Percentiles rank a stretch among this genome's conserved stretches.
phyloP scores from a whole-genome alignment of 2,888 invertebrate genomes.

The Nomada fucata region DNA sequence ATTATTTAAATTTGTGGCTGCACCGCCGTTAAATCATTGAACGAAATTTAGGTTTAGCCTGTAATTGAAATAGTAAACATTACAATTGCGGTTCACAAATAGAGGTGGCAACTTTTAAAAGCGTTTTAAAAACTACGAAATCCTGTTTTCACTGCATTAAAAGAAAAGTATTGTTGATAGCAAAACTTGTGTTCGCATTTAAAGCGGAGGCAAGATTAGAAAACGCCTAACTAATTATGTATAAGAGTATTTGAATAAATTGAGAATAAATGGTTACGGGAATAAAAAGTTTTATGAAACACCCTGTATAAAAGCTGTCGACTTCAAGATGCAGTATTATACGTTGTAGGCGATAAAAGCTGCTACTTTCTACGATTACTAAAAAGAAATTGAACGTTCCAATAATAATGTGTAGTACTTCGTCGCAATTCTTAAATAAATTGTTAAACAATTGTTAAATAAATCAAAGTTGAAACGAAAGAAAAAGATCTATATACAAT shows the following conservation, averaged over 20 bases:
- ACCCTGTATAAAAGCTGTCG: slow-evolving; percentile 9
- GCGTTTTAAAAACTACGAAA: background rate
- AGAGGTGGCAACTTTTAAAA: background rate
- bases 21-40: background rate
- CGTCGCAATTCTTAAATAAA: background rate
- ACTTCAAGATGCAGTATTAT: too few species aligned
- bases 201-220: too few species aligned
- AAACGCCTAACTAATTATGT: background rate
- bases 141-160: background rate
- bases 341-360: too few species aligned
- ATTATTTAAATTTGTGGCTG: background rate
- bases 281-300: slow-evolving; percentile 9
- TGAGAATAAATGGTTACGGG: background rate
- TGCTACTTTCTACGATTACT: background rate
- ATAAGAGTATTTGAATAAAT: background rate
- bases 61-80: background rate
- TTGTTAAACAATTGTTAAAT: background rate
- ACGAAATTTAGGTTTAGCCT: slow-evolving; percentile 3
- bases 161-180: too few species aligned
- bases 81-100: background rate
- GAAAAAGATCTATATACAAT: background rate
- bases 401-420: background rate
- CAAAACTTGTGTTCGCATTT: too few species aligned
- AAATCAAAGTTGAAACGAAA: slow-evolving; percentile 10
- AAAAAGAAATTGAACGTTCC: background rate